Conservation (phyloP, 2,888 invertebrate genomes). For the Dryadula phaetusa region DNA sequence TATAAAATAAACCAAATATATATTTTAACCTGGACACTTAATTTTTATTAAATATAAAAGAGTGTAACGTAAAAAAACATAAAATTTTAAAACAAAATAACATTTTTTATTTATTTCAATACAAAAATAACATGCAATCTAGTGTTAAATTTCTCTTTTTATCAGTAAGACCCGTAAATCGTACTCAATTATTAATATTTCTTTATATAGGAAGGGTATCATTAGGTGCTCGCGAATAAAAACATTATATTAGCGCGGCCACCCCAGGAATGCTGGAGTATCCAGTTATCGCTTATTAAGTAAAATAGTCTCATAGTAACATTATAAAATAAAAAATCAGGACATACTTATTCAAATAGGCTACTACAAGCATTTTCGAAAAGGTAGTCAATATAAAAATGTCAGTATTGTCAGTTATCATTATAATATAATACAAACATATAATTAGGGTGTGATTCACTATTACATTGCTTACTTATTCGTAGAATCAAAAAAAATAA, state of each 20-base stretch:
- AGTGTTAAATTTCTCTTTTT: not conserved
- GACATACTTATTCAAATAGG: too few relatives aligned
- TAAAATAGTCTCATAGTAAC: not conserved
- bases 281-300: not conserved
- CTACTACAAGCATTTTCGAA: too few relatives aligned
- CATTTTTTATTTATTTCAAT: not conserved
- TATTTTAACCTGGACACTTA: not conserved
- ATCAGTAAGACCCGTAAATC: not conserved
- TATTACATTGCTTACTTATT: too few relatives aligned
- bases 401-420: too few relatives aligned
- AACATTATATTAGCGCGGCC: slow-evolving; percentile 5
- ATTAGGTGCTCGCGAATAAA: slow-evolving; percentile 21
- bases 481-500: too few relatives aligned
- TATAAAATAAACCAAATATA: not conserved
- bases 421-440: too few relatives aligned
- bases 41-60: not conserved
- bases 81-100: not conserved
- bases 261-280: not conserved
- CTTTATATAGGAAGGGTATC: slow-evolving; percentile 16
- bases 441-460: too few relatives aligned
- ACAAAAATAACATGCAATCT: not conserved
- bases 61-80: not conserved
- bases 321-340: not conserved
- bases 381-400: too few relatives aligned
- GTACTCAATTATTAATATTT: slow-evolving; percentile 28